These are phyloP conservation scores for Drosophila meridiana DNA, from an alignment of 2,888 invertebrate species.

Conservation along the genomic window DNA sequence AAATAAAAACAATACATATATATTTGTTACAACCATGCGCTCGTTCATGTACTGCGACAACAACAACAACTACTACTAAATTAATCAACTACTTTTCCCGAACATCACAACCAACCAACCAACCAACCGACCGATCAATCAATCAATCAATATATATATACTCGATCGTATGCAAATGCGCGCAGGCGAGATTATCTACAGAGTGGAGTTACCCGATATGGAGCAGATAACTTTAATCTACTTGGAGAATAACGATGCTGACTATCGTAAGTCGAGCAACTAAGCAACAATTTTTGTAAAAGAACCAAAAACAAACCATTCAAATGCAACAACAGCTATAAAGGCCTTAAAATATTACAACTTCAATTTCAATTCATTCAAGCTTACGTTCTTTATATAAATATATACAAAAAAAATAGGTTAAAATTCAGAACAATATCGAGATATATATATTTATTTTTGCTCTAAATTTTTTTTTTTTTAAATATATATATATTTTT, in stretches of 20 bases:
- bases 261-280: slow-evolving; percentile 86
- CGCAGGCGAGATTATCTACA: slow-evolving; percentile 95
- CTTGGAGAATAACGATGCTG: slow-evolving; percentile 91
- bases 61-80: slow-evolving; percentile 64
- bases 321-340: slow-evolving; percentile 63
- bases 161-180: slow-evolving; percentile 37
- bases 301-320: slow-evolving; percentile 54
- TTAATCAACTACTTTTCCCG: slow-evolving; percentile 54
- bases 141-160: slow-evolving; percentile 29
- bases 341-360: slow-evolving; percentile 55
- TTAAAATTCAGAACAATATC: slow-evolving; percentile 40
- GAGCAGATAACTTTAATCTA: slow-evolving; percentile 97
- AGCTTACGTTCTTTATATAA: slow-evolving; percentile 47
- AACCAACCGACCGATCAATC: slow-evolving; percentile 33
- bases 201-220: slow-evolving; percentile 97
- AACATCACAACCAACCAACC: slow-evolving; percentile 55
- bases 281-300: slow-evolving; percentile 70
- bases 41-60: slow-evolving; percentile 62
- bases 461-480: slow-evolving; percentile 25
- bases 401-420: slow-evolving; percentile 26
- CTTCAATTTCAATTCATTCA: slow-evolving; percentile 44
- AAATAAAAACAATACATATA: slow-evolving; percentile 6
- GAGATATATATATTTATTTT: slow-evolving; percentile 57
- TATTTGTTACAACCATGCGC: slow-evolving; percentile 53
- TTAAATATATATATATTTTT: slow-evolving; percentile 6